Conservation (phyloP, 2,888 invertebrate genomes). For the Julus scandinavius region DNA sequence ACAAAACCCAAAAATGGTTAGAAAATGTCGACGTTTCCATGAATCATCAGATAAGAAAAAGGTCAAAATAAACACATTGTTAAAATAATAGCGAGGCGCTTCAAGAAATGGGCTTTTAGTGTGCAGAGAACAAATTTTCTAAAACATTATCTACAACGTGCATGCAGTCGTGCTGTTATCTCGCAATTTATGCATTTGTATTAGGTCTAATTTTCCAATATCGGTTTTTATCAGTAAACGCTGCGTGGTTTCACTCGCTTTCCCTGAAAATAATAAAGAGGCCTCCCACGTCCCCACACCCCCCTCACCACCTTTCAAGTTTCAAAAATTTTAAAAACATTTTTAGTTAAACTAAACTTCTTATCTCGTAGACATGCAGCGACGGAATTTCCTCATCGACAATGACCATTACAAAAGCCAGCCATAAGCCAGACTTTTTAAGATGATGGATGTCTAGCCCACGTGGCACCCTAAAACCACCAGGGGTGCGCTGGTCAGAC, state of each 20-base stretch:
- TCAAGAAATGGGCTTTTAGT: constrained; percentile 14
- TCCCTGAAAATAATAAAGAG: neutral
- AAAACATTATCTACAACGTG: constrained; percentile 11
- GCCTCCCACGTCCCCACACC: neutral
- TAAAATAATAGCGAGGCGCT: neutral
- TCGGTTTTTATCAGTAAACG: constrained; percentile 43
- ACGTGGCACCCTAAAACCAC: constrained; percentile 15
- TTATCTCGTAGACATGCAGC: constrained; percentile 17
- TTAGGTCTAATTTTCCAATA: constrained; percentile 30
- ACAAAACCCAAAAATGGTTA: neutral
- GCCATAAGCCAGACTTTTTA: constrained; percentile 20
- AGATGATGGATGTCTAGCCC: constrained; percentile 43
- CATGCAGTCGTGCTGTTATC: constrained; percentile 9
- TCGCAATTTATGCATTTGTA: constrained; percentile 31
- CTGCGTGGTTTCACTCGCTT: constrained; percentile 11
- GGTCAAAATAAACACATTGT: constrained; percentile 40
- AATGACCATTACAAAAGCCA: constrained; percentile 23
- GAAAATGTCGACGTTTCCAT: neutral
- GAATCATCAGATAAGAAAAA: constrained; percentile 39
- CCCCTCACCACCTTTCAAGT: constrained; percentile 24
- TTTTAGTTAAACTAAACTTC: neutral
- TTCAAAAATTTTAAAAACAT: neutral
- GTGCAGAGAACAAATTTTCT: neutral
- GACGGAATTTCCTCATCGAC: neutral
- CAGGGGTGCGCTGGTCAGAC: neutral